Conservation (phyloP, 2,888 invertebrate genomes). For the Chrysodeixis includens region DNA sequence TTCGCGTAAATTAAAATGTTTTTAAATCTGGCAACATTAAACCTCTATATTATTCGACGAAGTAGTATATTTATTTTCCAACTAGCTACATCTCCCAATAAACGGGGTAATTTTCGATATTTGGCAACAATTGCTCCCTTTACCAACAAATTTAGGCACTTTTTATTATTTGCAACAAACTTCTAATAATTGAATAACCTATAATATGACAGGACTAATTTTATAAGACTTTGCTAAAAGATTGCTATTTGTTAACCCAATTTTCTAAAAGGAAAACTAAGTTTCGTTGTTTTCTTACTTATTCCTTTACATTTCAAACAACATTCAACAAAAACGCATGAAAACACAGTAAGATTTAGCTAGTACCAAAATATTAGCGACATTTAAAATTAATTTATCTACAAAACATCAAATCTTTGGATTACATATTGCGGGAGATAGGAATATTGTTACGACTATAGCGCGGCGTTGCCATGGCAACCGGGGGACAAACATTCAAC, state of each 20-base stretch:
- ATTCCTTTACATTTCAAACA: too few relatives aligned
- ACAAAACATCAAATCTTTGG: conserved; percentile 70
- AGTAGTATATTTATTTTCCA: background rate
- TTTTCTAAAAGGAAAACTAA: too few relatives aligned
- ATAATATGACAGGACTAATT: too few relatives aligned
- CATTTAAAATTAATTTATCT: conserved; percentile 30
- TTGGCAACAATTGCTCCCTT: too few relatives aligned
- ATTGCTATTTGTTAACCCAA: too few relatives aligned
- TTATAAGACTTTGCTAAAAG: too few relatives aligned
- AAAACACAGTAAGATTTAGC: too few relatives aligned
- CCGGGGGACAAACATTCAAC: background rate
- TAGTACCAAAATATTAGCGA: conserved; percentile 37
- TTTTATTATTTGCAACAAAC: too few relatives aligned
- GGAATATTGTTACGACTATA: conserved; percentile 38
- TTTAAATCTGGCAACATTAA: conserved; percentile 32
- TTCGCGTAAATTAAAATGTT: conserved; percentile 17
- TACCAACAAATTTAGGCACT: too few relatives aligned
- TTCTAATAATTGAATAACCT: too few relatives aligned
- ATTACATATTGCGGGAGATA: conserved; percentile 66
- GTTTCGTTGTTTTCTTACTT: too few relatives aligned
- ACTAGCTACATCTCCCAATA: background rate
- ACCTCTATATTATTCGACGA: conserved; percentile 27
- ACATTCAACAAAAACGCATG: too few relatives aligned
- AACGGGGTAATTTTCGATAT: background rate
- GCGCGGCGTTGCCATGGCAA: conserved; percentile 8